Percentiles rank a stretch among this genome's conserved stretches.
These are phyloP conservation scores for Cydia splendana DNA, from an alignment of 1,140 invertebrate genomes.

Conservation along the genomic window DNA sequence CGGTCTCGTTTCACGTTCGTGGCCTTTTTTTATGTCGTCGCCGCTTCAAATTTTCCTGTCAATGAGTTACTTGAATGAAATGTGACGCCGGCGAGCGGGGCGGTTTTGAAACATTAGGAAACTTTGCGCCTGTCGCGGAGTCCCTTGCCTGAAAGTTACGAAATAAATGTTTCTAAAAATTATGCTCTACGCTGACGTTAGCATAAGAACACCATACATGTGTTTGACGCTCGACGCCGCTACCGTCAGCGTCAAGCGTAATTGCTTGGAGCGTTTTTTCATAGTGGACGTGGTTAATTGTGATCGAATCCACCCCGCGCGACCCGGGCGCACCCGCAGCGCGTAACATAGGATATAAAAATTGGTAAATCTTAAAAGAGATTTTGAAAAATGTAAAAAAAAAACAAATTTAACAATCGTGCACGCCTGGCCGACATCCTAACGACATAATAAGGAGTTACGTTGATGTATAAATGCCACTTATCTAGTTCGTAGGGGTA, in stretches of 20 bases:
- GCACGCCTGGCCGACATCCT: slow-evolving; percentile 34
- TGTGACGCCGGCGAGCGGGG: neutral
- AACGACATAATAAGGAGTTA: slow-evolving; percentile 44
- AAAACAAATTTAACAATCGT: slow-evolving; percentile 28
- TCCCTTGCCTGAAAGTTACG: neutral
- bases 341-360: slow-evolving; percentile 11
- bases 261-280: neutral
- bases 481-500: slow-evolving; percentile 74
- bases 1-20: neutral
- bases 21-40: neutral
- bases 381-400: slow-evolving; percentile 35
- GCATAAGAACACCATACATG: neutral
- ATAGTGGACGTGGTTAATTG: neutral
- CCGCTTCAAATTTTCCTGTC: neutral
- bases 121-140: slow-evolving; percentile 1
- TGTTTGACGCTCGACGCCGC: no score
- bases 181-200: neutral
- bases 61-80: neutral
- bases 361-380: slow-evolving; percentile 26
- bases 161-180: neutral
- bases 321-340: neutral
- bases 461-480: slow-evolving; percentile 55
- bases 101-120: neutral
- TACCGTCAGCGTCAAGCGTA: neutral
- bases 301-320: neutral